Evolutionary conservation across 2,888 invertebrate genomes (phyloP).

Genomic region (Dastarcus helophoroides): DNA sequence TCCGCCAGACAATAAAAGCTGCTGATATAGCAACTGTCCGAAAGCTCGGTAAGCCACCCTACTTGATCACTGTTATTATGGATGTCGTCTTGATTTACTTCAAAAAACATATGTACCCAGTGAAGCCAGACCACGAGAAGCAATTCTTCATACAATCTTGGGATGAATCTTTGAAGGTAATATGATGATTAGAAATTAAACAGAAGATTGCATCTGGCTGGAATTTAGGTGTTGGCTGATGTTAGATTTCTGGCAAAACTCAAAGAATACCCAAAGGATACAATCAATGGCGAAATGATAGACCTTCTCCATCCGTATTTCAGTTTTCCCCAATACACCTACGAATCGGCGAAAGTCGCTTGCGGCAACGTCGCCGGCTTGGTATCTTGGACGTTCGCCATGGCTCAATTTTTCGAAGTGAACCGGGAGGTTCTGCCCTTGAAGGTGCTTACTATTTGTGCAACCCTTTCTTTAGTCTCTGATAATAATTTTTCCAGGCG

Average conservation of each 20-base stretch:
- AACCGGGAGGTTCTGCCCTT: slow-evolving; percentile 80
- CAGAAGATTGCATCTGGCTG: slow-evolving; percentile 4
- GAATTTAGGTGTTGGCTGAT: slow-evolving; percentile 61
- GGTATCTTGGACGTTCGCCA: slow-evolving; percentile 78
- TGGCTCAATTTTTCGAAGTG: slow-evolving; percentile 74
- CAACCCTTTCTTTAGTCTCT: too few relatives aligned
- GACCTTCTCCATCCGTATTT: slow-evolving; percentile 74
- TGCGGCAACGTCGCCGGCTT: slow-evolving; percentile 87
- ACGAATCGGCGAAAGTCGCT: slow-evolving; percentile 72
- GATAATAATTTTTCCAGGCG: too few relatives aligned
- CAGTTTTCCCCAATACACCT: slow-evolving; percentile 55
- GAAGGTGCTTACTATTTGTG: slow-evolving; percentile 29
- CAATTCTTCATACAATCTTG: slow-evolving; percentile 69
- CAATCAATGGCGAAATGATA: slow-evolving; percentile 78
- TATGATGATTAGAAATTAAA: slow-evolving; percentile 1
- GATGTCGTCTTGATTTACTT: slow-evolving; percentile 75
- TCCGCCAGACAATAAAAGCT: slow-evolving; percentile 83
- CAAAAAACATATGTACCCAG: slow-evolving; percentile 58
- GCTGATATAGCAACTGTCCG: slow-evolving; percentile 80
- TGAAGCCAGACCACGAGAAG: slow-evolving; percentile 60
- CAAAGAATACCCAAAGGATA: slow-evolving; percentile 72
- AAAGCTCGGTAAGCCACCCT: slow-evolving; percentile 82
- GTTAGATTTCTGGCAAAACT: slow-evolving; percentile 65
- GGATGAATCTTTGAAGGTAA: slow-evolving; percentile 71
- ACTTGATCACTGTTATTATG: slow-evolving; percentile 83